Conservation (phyloP, 2,888 invertebrate genomes). For the Hetaerina titia region DNA sequence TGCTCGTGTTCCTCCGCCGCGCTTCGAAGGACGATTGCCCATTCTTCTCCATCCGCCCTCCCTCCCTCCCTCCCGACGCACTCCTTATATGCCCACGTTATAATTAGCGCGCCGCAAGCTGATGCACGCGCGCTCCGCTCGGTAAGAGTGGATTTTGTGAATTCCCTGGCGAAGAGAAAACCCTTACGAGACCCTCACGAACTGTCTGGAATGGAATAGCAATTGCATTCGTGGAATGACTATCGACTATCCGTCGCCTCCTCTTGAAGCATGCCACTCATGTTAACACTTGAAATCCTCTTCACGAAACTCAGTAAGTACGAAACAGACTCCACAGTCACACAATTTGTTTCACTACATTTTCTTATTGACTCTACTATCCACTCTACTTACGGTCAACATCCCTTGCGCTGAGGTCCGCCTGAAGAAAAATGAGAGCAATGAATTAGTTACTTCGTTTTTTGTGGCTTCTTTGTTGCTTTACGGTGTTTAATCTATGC, state of each 20-base stretch:
- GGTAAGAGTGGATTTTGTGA: background rate
- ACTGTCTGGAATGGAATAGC: background rate
- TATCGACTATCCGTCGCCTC: background rate
- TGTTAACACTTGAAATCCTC: background rate
- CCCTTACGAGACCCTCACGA: background rate
- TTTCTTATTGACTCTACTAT: background rate
- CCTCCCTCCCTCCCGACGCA: background rate
- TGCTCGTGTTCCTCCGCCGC: constrained; percentile 38
- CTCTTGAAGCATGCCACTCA: constrained; percentile 31
- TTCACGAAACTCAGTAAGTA: background rate
- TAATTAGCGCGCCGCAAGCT: constrained; percentile 33
- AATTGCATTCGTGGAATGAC: background rate
- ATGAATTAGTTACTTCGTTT: constrained; percentile 74
- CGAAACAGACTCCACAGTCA: constrained; percentile 8
- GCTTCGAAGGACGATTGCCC: constrained; percentile 41
- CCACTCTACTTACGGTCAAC: constrained; percentile 89
- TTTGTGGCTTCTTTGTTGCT: background rate
- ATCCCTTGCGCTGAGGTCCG: constrained; percentile 92
- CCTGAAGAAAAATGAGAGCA: constrained; percentile 81
- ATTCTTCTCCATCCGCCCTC: constrained; percentile 6
- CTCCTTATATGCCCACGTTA: constrained; percentile 63
- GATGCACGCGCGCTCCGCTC: background rate
- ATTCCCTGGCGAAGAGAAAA: background rate
- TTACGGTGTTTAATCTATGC: background rate
- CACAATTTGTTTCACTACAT: background rate